phyloP scores from a whole-genome alignment of 2,888 invertebrate genomes.

The Lathronympha strigana region DNA sequence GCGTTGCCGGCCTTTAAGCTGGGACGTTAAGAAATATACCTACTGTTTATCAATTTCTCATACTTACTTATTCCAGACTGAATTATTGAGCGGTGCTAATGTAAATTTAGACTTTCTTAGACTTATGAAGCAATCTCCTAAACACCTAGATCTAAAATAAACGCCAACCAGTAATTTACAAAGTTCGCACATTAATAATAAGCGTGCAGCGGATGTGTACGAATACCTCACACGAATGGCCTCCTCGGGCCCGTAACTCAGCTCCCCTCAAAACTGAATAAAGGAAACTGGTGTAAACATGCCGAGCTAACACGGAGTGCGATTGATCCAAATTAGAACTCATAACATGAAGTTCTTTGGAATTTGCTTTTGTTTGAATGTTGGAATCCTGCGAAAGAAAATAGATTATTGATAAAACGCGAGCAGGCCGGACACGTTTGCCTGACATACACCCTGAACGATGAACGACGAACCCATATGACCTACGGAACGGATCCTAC shows the following conservation, averaged over 20 bases:
- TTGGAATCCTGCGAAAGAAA: not conserved
- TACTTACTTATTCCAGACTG: not conserved
- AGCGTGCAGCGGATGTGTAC: slow-evolving; percentile 75
- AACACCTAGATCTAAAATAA: slow-evolving; percentile 34
- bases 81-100: not conserved
- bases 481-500: not conserved
- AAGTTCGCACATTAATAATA: slow-evolving; percentile 60
- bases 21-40: too few species aligned
- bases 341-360: slow-evolving; percentile 25
- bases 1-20: too few species aligned
- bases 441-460: not conserved
- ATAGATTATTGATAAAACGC: not conserved
- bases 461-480: not conserved
- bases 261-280: slow-evolving; percentile 67
- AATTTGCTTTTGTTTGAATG: not conserved
- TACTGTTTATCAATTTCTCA: too few species aligned
- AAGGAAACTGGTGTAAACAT: slow-evolving; percentile 69
- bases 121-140: slow-evolving; percentile 8
- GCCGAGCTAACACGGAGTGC: slow-evolving; percentile 42
- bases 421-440: not conserved
- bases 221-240: slow-evolving; percentile 66
- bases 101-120: not conserved
- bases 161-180: slow-evolving; percentile 47
- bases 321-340: slow-evolving; percentile 45
- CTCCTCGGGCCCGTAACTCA: slow-evolving; percentile 67